Evolutionary conservation across 2,888 invertebrate genomes (phyloP).

Genomic region (Lasioglossum pauxillum): DNA sequence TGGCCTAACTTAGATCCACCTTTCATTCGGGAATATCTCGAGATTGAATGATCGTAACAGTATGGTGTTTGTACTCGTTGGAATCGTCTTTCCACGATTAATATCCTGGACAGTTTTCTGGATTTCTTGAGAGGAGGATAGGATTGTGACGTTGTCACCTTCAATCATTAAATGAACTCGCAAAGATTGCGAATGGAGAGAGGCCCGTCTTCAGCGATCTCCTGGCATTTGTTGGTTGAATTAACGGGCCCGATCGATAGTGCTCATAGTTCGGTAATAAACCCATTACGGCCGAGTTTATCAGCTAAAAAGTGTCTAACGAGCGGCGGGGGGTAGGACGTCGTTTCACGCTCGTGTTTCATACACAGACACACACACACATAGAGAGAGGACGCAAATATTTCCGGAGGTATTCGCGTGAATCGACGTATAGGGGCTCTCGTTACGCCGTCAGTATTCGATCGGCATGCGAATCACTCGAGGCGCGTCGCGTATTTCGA

Average conservation of each 20-base stretch:
- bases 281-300: conserved; percentile 13
- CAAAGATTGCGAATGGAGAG: background rate
- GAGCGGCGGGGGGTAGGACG: background rate
- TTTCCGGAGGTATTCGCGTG: conserved; percentile 43
- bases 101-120: background rate
- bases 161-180: too few species aligned
- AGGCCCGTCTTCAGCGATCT: background rate
- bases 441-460: conserved; percentile 47
- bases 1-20: background rate
- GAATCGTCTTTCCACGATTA: background rate
- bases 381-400: conserved; percentile 23
- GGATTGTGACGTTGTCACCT: too few species aligned
- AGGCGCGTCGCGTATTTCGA: conserved; percentile 61
- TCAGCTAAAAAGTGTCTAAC: conserved; percentile 6
- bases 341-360: background rate
- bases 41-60: background rate
- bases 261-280: conserved; percentile 12
- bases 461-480: conserved; percentile 52
- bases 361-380: background rate
- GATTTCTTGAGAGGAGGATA: too few species aligned
- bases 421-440: conserved; percentile 41
- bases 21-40: background rate
- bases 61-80: too few species aligned
- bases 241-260: background rate
- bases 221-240: background rate